Evolutionary conservation across 2,888 invertebrate genomes (phyloP), one percentile per base, ranked within the genome.

Genomic region (Erynnis tages): DNA sequence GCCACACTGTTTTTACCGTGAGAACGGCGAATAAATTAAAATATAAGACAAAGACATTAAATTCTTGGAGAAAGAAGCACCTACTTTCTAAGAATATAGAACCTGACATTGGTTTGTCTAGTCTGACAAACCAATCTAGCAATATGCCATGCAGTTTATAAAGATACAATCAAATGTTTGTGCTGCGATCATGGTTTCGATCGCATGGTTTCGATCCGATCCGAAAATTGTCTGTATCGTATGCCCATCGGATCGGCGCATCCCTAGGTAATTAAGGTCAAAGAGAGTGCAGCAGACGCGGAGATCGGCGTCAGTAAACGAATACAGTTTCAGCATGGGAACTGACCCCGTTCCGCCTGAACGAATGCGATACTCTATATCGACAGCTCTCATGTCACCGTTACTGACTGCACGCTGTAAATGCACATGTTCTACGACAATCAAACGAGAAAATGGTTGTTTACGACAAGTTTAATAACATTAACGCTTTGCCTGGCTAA

Each of bases 281-380:
- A 59, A 46, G 54, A 48, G 35, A 35, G 45, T 34, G 30, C 10
- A 35, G 23, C 11, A 25, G 46, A 46, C 27, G 17, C 59, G 54
- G 56, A 59, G 50, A 61, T 59, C 58, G 60, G 60, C 63, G 58
- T 65, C 61, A 61, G 62, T 69, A 71, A 66, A 44, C 10, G 23
- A 70, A 79, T 80, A 77, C 71, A 60, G 71, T 82, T 79, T 73
- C 80, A 74, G 66, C 69, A 63, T 82, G 82, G 73, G 82, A 82
- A 79, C 74, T 60, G 57, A 60, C 65, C 58, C 61, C 49, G 57
- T 76, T 76, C 72, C 73, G 71, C 72, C 71, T 63, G 70, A 73
- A 60, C 63, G 66, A 59, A 48, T 62, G 54, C 56, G 65, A 60
- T 59, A 55, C 37, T 30, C 61, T 61, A 64, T 67, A 64, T 67